phyloP scores from a whole-genome alignment of 2,888 invertebrate species.

The Phania funesta region DNA sequence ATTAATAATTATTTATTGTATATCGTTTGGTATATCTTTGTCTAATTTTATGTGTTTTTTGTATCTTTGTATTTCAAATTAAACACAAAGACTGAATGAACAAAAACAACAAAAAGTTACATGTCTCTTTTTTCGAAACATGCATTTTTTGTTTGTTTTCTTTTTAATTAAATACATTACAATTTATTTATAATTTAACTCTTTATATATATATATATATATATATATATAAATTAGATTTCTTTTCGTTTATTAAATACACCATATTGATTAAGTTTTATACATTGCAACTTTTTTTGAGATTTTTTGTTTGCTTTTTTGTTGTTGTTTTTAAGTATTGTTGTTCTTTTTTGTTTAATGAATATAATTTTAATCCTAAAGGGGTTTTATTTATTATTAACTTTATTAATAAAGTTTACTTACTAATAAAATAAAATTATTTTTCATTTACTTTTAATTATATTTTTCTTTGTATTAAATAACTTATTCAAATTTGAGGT shows the following conservation, averaged over 20 bases:
- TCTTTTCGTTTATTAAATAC: conserved; percentile 66
- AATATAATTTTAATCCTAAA: conserved; percentile 52
- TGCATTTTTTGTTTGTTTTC: conserved; percentile 30
- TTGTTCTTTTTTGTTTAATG: conserved; percentile 29
- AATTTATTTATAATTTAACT: conserved; percentile 69
- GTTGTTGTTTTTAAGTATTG: conserved; percentile 53
- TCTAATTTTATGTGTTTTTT: conserved; percentile 60
- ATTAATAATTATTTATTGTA: conserved; percentile 65
- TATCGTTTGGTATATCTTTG: conserved; percentile 68
- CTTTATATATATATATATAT: conserved; percentile 61
- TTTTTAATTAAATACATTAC: conserved; percentile 64
- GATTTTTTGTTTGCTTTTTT: conserved; percentile 27
- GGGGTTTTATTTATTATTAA: conserved; percentile 60
- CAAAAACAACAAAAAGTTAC: conserved; percentile 38
- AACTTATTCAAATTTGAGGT: conserved; percentile 81
- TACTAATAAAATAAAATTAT: conserved; percentile 73
- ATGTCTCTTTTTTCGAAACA: conserved; percentile 28
- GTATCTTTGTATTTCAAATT: conserved; percentile 38
- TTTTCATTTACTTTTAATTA: conserved; percentile 64
- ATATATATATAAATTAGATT: conserved; percentile 58
- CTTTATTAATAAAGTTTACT: conserved; percentile 64
- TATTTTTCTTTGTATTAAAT: conserved; percentile 72
- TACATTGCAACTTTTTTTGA: conserved; percentile 62
- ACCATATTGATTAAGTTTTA: conserved; percentile 69
- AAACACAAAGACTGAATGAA: conserved; percentile 30